These are phyloP conservation scores for Sapayoa aenigma DNA, from an alignment of 2,113 vertebrate genomes.

Conservation along the genomic window DNA sequence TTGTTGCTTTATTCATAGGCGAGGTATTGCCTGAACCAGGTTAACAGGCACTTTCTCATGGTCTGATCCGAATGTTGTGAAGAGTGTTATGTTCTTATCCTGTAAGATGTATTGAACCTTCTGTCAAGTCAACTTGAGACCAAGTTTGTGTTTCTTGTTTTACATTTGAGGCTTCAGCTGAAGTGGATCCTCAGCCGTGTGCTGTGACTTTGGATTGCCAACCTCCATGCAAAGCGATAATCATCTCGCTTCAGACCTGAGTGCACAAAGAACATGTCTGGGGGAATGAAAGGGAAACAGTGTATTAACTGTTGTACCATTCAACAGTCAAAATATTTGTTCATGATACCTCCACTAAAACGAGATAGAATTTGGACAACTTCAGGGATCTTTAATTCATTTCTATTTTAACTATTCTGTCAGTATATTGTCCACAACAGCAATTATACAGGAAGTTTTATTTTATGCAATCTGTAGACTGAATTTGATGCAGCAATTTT, in stretches of 20 bases:
- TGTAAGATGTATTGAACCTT: neutral
- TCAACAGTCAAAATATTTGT: neutral
- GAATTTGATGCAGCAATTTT: neutral
- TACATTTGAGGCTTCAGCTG: neutral
- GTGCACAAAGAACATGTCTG: neutral
- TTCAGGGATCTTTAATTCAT: neutral
- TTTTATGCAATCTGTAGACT: neutral
- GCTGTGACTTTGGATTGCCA: neutral
- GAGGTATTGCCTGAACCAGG: neutral
- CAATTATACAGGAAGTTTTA: neutral
- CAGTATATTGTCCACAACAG: neutral
- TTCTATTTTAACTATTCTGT: neutral
- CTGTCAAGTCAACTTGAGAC: neutral
- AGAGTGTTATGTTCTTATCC: neutral
- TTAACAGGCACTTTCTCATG: neutral
- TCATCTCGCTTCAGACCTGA: neutral
- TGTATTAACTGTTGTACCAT: neutral
- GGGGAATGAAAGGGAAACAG: neutral
- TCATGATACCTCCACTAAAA: neutral
- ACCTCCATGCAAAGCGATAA: neutral
- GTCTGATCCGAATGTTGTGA: neutral
- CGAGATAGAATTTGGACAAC: neutral
- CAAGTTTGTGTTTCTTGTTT: neutral
- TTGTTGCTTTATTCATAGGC: neutral
- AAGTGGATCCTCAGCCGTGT: neutral